Percentiles rank a stretch among this genome's conserved stretches.
Evolutionary conservation across 2,888 invertebrate species (phyloP).

Genomic region (Amblyjoppa proteus): DNA sequence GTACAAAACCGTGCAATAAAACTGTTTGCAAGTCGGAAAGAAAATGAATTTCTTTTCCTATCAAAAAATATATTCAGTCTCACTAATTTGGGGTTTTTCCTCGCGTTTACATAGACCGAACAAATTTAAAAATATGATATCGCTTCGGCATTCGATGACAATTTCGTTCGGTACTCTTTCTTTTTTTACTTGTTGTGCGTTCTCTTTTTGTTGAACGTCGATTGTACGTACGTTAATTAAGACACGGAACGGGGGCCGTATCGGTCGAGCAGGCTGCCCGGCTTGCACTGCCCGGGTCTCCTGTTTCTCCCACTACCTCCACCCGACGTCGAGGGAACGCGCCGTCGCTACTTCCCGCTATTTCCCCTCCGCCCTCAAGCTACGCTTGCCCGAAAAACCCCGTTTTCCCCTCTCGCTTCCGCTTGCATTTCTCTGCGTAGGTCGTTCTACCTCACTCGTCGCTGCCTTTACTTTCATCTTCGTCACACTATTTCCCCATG

Average conservation of each 20-base stretch:
- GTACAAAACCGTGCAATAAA: neutral
- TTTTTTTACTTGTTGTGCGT: neutral
- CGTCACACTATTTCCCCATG: neutral
- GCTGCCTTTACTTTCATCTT: slow-evolving; percentile 19
- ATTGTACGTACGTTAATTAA: slow-evolving; percentile 39
- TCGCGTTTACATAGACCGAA: neutral
- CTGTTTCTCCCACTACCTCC: slow-evolving; percentile 80
- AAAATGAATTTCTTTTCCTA: neutral
- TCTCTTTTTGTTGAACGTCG: neutral
- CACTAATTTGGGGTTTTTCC: neutral
- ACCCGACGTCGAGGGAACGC: slow-evolving; percentile 71
- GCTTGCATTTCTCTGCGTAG: slow-evolving; percentile 16
- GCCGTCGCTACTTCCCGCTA: slow-evolving; percentile 70
- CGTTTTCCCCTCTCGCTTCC: slow-evolving; percentile 39
- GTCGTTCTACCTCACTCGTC: neutral
- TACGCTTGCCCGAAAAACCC: slow-evolving; percentile 36
- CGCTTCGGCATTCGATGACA: neutral
- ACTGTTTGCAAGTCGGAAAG: neutral
- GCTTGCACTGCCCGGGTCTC: slow-evolving; percentile 85
- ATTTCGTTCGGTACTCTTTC: slow-evolving; percentile 12
- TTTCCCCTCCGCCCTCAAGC: slow-evolving; percentile 48
- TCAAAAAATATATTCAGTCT: neutral
- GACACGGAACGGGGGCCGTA: slow-evolving; percentile 72
- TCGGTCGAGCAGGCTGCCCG: slow-evolving; percentile 83
- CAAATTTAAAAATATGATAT: neutral